Percentiles rank a stretch among this genome's conserved stretches.
Conservation (phyloP, 2,888 invertebrate genomes). For the Unio delphinus region DNA sequence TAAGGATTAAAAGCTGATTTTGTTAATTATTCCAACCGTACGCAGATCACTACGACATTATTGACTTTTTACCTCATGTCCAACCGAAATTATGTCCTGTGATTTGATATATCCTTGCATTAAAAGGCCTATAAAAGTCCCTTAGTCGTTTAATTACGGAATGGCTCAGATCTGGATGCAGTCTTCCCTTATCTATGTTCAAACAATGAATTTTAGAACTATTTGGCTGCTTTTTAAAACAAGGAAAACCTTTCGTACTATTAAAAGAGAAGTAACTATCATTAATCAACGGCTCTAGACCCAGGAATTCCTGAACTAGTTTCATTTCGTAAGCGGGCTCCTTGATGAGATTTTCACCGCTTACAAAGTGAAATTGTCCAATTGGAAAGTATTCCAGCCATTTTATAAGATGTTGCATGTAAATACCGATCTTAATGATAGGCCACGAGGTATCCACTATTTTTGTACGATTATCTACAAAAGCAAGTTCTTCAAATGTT, state of each 20-base stretch:
- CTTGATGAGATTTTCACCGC: conserved; percentile 87
- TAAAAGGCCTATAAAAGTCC: conserved; percentile 73
- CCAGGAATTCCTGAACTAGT: conserved; percentile 89
- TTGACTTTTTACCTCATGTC: conserved; percentile 37
- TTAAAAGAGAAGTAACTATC: conserved; percentile 94
- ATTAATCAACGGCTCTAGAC: conserved; percentile 85
- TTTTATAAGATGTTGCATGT: conserved; percentile 84
- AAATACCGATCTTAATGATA: conserved; percentile 83
- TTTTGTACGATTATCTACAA: conserved; percentile 81
- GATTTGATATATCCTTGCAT: conserved; percentile 72
- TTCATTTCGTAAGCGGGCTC: conserved; percentile 91
- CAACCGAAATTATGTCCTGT: conserved; percentile 72
- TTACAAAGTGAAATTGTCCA: conserved; percentile 86
- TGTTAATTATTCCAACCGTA: too few species aligned
- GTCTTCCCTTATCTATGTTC: conserved; percentile 73
- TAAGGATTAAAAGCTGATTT: too few species aligned
- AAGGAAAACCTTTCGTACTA: conserved; percentile 92
- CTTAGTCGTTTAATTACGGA: conserved; percentile 64
- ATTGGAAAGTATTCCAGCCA: conserved; percentile 91
- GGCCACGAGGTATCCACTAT: conserved; percentile 86
- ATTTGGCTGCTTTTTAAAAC: conserved; percentile 74
- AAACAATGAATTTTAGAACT: conserved; percentile 71
- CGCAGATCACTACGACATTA: too few species aligned
- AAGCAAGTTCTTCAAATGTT: conserved; percentile 66
- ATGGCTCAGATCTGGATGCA: conserved; percentile 71